Conservation (phyloP, 2,888 invertebrate species). For the Rhorus exstirpatorius region DNA sequence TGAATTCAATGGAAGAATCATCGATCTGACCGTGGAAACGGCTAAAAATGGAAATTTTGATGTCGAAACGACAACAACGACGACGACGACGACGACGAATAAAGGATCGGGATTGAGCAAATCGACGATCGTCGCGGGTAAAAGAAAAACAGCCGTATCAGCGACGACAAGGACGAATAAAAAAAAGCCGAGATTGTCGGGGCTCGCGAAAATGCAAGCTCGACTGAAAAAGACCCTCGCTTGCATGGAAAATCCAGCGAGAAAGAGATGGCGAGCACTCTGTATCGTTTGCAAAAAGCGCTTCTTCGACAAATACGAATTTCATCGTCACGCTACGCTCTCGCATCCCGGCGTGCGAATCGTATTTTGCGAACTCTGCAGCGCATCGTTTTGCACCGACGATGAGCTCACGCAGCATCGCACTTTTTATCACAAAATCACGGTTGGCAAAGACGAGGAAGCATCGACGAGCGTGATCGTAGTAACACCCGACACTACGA, state of each 20-base stretch:
- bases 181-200: conserved; percentile 1
- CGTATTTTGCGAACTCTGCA: conserved; percentile 67
- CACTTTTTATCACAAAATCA: conserved; percentile 37
- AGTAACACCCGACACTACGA: too few species aligned
- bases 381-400: conserved; percentile 56
- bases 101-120: too few species aligned
- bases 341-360: conserved; percentile 54
- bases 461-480: too few species aligned
- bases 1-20: too few species aligned
- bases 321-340: conserved; percentile 64
- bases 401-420: conserved; percentile 52
- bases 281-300: conserved; percentile 62
- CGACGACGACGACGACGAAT: background rate
- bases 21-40: background rate
- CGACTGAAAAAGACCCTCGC: conserved; percentile 5
- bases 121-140: background rate
- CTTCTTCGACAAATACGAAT: conserved; percentile 57
- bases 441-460: too few species aligned
- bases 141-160: background rate
- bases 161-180: background rate
- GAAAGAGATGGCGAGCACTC: background rate
- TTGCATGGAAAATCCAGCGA: background rate
- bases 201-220: conserved; percentile 9
- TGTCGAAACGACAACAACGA: background rate
- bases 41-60: background rate